phyloP scores from a whole-genome alignment of 2,888 invertebrate genomes.

The Cactoblastis cactorum region DNA sequence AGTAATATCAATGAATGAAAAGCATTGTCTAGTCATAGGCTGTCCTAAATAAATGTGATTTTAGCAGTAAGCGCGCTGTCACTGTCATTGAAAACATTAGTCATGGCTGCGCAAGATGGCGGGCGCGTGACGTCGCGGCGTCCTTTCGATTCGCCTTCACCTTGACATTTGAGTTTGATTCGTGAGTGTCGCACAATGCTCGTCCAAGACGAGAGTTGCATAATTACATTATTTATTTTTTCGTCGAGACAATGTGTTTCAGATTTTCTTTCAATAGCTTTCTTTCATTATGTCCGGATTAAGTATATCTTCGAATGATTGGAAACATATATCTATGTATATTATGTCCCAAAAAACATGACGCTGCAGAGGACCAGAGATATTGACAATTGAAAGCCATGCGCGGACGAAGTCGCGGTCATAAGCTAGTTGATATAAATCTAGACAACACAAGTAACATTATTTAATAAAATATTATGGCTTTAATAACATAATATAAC shows the following conservation, averaged over 20 bases:
- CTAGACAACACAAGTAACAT: not conserved
- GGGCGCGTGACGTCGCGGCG: slow-evolving; percentile 65
- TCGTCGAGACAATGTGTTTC: not conserved
- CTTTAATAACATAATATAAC: not conserved
- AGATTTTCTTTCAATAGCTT: no score
- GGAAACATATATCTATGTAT: no score
- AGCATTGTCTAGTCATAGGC: slow-evolving; percentile 40
- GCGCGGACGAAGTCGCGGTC: no score
- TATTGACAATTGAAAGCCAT: no score
- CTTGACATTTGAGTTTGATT: slow-evolving; percentile 74
- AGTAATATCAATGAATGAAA: slow-evolving; percentile 26
- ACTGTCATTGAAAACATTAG: slow-evolving; percentile 31
- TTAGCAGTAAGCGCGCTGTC: slow-evolving; percentile 28
- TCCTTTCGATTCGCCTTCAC: slow-evolving; percentile 71
- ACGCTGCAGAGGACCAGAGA: no score
- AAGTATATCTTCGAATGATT: no score
- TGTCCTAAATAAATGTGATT: slow-evolving; percentile 45
- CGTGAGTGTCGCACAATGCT: slow-evolving; percentile 53
- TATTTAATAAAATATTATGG: not conserved
- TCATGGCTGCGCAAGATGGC: slow-evolving; percentile 53
- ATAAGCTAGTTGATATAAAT: no score
- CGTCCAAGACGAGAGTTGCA: slow-evolving; percentile 47
- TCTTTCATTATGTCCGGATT: no score
- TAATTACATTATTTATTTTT: slow-evolving; percentile 30
- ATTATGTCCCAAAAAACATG: no score